phyloP scores from a whole-genome alignment of 2,888 invertebrate species.

The Rutpela maculata region DNA sequence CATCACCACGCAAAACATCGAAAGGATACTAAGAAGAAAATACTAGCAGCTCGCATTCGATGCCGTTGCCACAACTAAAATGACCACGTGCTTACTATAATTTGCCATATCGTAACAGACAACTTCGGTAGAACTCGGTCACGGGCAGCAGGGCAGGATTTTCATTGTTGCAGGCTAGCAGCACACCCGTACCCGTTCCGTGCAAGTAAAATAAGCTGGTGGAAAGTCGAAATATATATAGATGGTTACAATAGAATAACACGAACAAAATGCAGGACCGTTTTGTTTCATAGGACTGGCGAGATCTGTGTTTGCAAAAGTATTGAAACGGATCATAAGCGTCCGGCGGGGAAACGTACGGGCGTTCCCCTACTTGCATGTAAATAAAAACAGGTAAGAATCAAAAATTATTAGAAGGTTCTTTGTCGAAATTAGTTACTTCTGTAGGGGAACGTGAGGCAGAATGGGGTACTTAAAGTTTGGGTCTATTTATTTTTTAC shows the following conservation, averaged over 20 bases:
- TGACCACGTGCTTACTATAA: slow-evolving; percentile 58
- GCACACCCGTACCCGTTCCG: not conserved
- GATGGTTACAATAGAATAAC: not conserved
- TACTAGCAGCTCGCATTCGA: not conserved
- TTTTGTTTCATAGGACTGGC: not conserved
- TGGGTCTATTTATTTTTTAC: no score
- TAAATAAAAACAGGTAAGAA: no score
- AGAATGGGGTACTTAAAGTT: no score
- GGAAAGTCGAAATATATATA: not conserved
- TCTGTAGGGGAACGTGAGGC: no score
- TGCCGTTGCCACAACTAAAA: slow-evolving; percentile 42
- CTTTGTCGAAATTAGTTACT: no score
- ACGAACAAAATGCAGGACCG: not conserved
- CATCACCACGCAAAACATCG: slow-evolving; percentile 19
- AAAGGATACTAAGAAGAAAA: slow-evolving; percentile 30
- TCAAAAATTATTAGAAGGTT: no score
- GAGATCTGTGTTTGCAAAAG: slow-evolving; percentile 3
- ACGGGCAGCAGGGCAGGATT: slow-evolving; percentile 35
- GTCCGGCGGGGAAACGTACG: not conserved
- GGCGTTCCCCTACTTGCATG: no score
- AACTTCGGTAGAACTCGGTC: slow-evolving; percentile 57
- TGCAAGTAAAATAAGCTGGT: not conserved
- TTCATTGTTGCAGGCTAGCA: slow-evolving; percentile 32
- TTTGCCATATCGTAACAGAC: slow-evolving; percentile 40
- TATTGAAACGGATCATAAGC: not conserved